Base-by-base conservation (phyloP, 2,797 vertebrate species). In the Peromyscus attwateri region DNA sequence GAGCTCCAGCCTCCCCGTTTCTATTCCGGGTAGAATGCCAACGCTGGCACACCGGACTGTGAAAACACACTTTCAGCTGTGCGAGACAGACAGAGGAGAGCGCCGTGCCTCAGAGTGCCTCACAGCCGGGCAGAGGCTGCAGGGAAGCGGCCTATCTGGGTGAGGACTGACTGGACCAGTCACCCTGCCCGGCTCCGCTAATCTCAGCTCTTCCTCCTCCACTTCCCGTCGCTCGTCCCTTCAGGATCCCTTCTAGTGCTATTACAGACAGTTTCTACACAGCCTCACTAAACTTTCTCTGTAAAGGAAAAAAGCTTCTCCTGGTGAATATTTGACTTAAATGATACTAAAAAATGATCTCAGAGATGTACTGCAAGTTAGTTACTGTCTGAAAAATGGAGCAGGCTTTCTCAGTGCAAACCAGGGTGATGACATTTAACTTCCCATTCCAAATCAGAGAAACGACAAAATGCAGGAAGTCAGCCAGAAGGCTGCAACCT, bases 401-500 rank as follows among this genome's bases (percentile, higher is more conserved):
- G 6, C 57, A 64, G 75, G 85, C 80, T 92, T 94, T 57, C 29
- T 97, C 49, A 96, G 76, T 37, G 94, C 52, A 91, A 96, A 94
- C 23, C 68, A 90, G 64, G 0, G 8, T 73, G 71, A 82, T 70
- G 68, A 82, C 76, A 40, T 95, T 70, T 79, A 93, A 85, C 11
- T 77, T 97, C 68, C 40, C 52, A 68, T 13, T 96, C 68, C 93
- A 96, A 93, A 90, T 37, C 76, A 25, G 90, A 95, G 57, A 76
- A 94, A 73, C 25, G 89, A 57, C 49, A 71, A 77, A 90, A 76
- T 13, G 11, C 34, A 77, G 55, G 52, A 81, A 93, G 84, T 92
- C 37, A 94, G 31, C n/a, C 3, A 95, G 37, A 92, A 89, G 96
- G 40, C 55, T 70, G 40, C 11, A 11, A 57, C 89, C 94, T 91